Base-by-base conservation (phyloP, 1,140 invertebrate genomes). In the Cydia fagiglandana region DNA sequence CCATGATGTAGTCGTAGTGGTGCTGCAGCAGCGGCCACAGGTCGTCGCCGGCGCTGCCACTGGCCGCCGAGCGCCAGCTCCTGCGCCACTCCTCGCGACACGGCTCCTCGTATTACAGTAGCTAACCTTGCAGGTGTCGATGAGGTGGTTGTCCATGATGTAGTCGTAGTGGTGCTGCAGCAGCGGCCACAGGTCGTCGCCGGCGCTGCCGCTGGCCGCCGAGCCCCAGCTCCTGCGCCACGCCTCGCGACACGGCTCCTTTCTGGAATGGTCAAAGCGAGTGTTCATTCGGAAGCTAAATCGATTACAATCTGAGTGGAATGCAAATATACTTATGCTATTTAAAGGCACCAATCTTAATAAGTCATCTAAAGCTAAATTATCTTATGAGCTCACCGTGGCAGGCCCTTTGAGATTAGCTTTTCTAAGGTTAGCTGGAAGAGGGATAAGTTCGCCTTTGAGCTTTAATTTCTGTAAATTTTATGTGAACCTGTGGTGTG, bases 1-100 rank as follows among this genome's bases (percentile, higher is more conserved):
- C 97, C 97, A 98, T 98, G 84, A 98, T 97, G 90, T 97, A 98
- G 88, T 98, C 96, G 92, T 98, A 98, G 91, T 97, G 96, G 30
- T 96, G 95, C 83, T 97, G 96, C 83, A 98, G 95, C 64, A 97
- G 95, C 79, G 96, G 96, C 97, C 97, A 98, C 83, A 98, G 97
- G 86, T 98, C 97, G 93, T 98, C 94, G 61, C 89, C 94, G 47
- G 84, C 89, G 83, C 92, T 93, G 82, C 90, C 91, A 81, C 94
- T 93, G 80, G 94, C 92, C 84, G 94, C 88, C 28, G 94, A 96
- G 76, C 95, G 95, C 95, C 96, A 96, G 41, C 95, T 95, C 76
- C 95, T 94, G 64, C 95, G 94, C 94, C 93, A 94, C 15, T 93
- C 90, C 84, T 95, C 94, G 76, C 94, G 94, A 87, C 95, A 94